Base-by-base conservation (phyloP, 2,113 vertebrate genomes). In the Columba livia region DNA sequence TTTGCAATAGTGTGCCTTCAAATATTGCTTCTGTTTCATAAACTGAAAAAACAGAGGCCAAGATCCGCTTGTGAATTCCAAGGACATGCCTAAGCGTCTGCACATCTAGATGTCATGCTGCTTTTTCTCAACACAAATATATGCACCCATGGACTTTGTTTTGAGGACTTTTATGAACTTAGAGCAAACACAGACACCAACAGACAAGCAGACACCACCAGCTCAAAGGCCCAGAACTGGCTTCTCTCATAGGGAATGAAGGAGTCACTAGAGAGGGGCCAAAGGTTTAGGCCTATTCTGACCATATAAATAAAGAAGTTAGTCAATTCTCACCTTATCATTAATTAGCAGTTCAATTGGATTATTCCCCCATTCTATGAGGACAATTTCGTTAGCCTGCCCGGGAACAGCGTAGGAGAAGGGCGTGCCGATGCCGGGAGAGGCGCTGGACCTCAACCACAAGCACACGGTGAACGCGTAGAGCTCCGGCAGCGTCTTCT, bases 311-410 rank as follows among this genome's bases (percentile, higher is more conserved):
- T 8, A 69, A 58, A 61, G 53, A 16, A 70, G n/a, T 10, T 16
- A 38, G 1, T 28, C 1, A 0, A 7, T 18, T 34, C 97, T 96
- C 93, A 99, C 99, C 99, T 99, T 99, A 78, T 99, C 99, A 3
- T 99, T 99, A 87, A 99, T 98, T 9, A 99, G 98, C 16, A 99
- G 98, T 77, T 99, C 99, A 1, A 99, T 99, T 74, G 99, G 99
- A 94, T 99, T 99, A 96, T 99, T 99, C 2, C 99, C 99, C 99
- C 99, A 99, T 44, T 99, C 99, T 18, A 99, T 99, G 62, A 99
- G 98, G 86, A 99, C 99, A 5, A 99, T 99, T 97, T 99, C 99
- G 21, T 99, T 99, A 92, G 99, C 99, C 94, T 99, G 99, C 42
- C 99, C 99, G 0, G 99, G 98, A 60, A 99, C 99, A 0, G 99